A percentile compares a stretch with the other conserved stretches of the same genome.
Conservation (phyloP, 2,888 invertebrate species). For the Trileptium ribeirensis region DNA sequence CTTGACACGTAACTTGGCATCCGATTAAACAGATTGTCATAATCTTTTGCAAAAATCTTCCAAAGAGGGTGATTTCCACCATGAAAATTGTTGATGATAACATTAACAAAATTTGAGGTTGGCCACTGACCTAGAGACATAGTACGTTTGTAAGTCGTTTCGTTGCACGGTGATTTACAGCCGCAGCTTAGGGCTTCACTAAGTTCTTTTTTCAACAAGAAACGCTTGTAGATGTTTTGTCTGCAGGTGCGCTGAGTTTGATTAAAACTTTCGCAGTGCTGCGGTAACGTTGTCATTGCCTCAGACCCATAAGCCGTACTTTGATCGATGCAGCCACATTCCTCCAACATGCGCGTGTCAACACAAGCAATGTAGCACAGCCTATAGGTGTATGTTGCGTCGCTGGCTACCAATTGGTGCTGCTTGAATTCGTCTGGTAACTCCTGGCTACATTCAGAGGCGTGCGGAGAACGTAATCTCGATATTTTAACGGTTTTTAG, state of each 20-base stretch:
- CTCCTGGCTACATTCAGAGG: neutral
- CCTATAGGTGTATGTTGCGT: neutral
- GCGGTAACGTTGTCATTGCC: neutral
- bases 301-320: neutral
- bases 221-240: neutral
- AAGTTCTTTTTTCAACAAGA: neutral
- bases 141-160: neutral
- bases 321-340: constrained; percentile 11
- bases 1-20: neutral
- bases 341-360: neutral
- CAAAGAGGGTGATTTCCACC: neutral
- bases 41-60: neutral
- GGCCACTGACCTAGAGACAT: constrained; percentile 11
- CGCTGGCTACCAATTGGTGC: neutral
- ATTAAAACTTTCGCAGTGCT: neutral
- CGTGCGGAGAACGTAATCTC: neutral
- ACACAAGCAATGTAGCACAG: neutral
- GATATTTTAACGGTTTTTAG: neutral
- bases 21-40: neutral
- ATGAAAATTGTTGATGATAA: constrained; percentile 4
- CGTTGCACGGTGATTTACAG: constrained; percentile 4
- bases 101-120: neutral
- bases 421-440: constrained; percentile 4
- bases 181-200: neutral
- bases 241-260: neutral